A percentile compares a stretch with the other conserved stretches of the same genome.
These are phyloP conservation scores for Castor canadensis DNA, from an alignment of 2,113 vertebrate species.

Conservation along the genomic window DNA sequence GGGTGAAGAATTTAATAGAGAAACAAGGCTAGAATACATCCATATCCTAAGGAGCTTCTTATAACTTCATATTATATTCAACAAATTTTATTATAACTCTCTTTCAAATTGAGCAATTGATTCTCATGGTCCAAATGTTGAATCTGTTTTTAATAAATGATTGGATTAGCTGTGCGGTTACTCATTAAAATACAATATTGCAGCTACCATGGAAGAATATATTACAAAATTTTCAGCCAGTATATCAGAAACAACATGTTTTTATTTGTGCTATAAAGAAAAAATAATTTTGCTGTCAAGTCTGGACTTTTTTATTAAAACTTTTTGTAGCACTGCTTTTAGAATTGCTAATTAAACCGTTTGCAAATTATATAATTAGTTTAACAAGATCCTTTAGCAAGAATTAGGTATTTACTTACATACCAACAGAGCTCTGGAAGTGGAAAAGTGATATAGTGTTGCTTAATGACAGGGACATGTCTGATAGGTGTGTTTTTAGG, in stretches of 20 bases:
- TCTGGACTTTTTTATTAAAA: conserved; percentile 74
- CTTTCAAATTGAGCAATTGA: conserved; percentile 20
- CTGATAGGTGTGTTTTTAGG: background rate
- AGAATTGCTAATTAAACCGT: conserved; percentile 75
- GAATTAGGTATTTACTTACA: background rate
- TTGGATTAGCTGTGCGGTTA: conserved; percentile 38
- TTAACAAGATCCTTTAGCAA: conserved; percentile 80
- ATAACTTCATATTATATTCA: background rate
- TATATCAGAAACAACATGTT: conserved; percentile 37
- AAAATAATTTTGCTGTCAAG: conserved; percentile 75
- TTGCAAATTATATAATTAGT: conserved; percentile 71
- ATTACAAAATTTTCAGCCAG: conserved; percentile 26
- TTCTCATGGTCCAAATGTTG: conserved; percentile 45
- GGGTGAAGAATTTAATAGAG: background rate
- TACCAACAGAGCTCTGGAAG: background rate
- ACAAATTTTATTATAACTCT: conserved; percentile 1
- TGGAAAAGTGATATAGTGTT: background rate
- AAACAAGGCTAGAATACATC: background rate
- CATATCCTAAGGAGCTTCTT: background rate
- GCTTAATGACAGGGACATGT: background rate
- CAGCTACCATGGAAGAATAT: conserved; percentile 50
- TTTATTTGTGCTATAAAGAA: conserved; percentile 73
- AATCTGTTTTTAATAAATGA: conserved; percentile 65
- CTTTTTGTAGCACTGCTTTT: conserved; percentile 78
- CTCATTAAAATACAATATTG: conserved; percentile 68